These are phyloP conservation scores for Hiodon alosoides DNA, from an alignment of 2,113 vertebrate species.

Conservation along the genomic window DNA sequence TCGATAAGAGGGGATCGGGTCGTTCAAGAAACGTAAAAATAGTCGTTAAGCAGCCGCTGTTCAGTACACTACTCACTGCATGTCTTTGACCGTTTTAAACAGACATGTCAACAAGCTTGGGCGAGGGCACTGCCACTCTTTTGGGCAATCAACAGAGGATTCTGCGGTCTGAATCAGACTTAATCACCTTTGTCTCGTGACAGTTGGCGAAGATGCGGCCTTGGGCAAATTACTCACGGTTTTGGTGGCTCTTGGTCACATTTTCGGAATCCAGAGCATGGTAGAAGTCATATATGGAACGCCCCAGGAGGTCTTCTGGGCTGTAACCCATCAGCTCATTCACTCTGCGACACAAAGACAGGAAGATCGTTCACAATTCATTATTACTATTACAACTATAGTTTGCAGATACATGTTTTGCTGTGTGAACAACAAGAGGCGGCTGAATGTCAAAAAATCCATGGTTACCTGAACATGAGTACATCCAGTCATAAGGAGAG, in stretches of 20 bases:
- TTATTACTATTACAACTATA: neutral
- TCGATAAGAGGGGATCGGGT: neutral
- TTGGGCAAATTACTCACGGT: slow-evolving; percentile 66
- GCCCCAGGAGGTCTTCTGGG: slow-evolving; percentile 87
- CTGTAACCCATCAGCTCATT: slow-evolving; percentile 88
- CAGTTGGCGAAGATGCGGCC: neutral
- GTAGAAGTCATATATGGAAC: slow-evolving; percentile 92
- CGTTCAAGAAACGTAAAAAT: neutral
- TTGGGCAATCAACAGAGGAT: neutral
- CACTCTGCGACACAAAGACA: slow-evolving; percentile 65
- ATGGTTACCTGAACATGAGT: no score
- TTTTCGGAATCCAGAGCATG: slow-evolving; percentile 88
- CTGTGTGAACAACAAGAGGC: no score
- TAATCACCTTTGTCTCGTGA: neutral
- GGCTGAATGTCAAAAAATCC: no score
- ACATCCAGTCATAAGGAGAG: neutral
- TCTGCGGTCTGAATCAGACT: neutral
- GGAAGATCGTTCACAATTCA: neutral
- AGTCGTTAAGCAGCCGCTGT: neutral
- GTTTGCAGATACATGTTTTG: no score
- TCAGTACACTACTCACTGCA: neutral
- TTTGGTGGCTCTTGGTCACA: slow-evolving; percentile 93
- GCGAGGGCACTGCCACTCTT: no score
- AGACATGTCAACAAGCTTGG: no score
- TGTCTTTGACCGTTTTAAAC: no score